Base-by-base conservation (phyloP, 2,797 vertebrate genomes). In the Carduelis carduelis region DNA sequence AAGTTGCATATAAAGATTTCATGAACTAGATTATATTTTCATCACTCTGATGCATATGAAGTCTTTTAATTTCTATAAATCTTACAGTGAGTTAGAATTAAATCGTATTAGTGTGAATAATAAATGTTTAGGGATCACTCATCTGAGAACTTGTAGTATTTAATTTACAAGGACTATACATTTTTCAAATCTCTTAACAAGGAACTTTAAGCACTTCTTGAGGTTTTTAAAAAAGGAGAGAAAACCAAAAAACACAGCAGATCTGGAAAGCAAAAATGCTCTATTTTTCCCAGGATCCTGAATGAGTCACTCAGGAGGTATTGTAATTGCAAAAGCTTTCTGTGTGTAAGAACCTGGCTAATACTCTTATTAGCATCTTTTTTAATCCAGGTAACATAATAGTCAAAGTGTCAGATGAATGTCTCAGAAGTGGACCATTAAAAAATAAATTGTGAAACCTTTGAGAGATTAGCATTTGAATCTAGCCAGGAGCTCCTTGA, bases 391-490 rank as follows among this genome's bases (percentile, higher is more conserved):
- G 96, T 97, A 96, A 89, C 87, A 96, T 97, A 98, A 97, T 96
- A 93, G 95, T 95, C 92, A 68, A 91, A 91, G 96, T 94, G 97
- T 97, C 94, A 93, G 63, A 96, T 97, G 94, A 97, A 91, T 90
- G 97, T 97, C 97, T 98, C 97, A 95, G 97, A 98, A 97, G 97
- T 97, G 96, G 97, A 96, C 97, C 96, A 96, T 96, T 97, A 96
- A 97, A 97, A 98, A 98, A 97, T 98, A 98, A 98, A 98, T 98
- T 95, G 96, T 68, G 10, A 96, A 94, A 94, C 93, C 96, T 97
- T 96, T 43, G 89, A 96, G 96, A 98, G 96, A 93, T 91, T 94
- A 97, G 95, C 95, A 95, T 98, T 96, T 97, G 96, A 96, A 95
- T 97, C 92, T 92, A 89, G 94, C 87, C 39, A 97, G 97, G 93